Percentiles rank a stretch among this genome's conserved stretches.
These are phyloP conservation scores for Clarias platycephalus DNA, from an alignment of 2,797 vertebrate genomes.

Conservation along the genomic window DNA sequence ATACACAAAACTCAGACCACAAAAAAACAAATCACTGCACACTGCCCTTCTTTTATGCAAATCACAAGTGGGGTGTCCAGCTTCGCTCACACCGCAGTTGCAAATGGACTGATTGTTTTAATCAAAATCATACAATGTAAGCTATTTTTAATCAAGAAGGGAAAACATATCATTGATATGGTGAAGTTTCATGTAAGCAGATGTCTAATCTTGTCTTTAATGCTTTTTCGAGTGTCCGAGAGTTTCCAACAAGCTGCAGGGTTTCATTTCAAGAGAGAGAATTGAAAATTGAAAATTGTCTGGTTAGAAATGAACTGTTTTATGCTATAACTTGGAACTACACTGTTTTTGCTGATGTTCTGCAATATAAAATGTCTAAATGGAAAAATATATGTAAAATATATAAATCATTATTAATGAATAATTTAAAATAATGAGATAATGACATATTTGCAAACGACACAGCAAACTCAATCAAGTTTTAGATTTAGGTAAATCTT, in stretches of 20 bases:
- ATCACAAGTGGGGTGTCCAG: too few species aligned
- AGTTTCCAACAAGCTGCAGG: not conserved
- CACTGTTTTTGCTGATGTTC: not conserved
- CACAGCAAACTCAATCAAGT: too few species aligned
- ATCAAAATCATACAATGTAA: too few species aligned
- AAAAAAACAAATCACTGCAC: too few species aligned
- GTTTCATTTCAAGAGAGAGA: not conserved
- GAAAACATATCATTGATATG: not conserved
- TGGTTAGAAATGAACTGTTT: not conserved
- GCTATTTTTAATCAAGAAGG: not conserved
- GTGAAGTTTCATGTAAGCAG: not conserved
- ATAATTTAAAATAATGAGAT: not conserved
- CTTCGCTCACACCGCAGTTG: too few species aligned
- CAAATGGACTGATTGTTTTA: too few species aligned
- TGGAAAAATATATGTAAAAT: not conserved
- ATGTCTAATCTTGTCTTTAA: not conserved
- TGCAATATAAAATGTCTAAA: not conserved
- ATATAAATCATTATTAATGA: not conserved
- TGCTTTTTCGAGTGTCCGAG: not conserved
- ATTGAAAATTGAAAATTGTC: not conserved
- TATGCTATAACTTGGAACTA: not conserved
- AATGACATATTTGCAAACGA: too few species aligned
- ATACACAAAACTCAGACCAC: too few species aligned
- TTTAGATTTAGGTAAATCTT: not conserved
- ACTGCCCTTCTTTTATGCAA: too few species aligned